phyloP scores from a whole-genome alignment of 2,113 vertebrate genomes.

The Chlorocebus sabaeus region DNA sequence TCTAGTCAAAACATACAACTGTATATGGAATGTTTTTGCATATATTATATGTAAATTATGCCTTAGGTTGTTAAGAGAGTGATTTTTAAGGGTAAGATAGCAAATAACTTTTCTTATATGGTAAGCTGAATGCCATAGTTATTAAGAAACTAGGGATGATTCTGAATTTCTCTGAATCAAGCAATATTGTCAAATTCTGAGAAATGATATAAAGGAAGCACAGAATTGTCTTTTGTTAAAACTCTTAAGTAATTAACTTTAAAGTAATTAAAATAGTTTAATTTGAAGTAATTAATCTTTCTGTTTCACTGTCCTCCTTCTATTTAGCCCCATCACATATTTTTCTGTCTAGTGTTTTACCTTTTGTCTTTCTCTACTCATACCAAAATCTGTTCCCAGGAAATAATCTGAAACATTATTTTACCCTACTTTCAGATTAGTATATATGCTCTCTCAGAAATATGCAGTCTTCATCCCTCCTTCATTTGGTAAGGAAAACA shows the following conservation, averaged over 20 bases:
- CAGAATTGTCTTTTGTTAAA: background rate
- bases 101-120: background rate
- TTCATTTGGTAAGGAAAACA: background rate
- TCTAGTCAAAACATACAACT: background rate
- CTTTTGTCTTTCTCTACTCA: background rate
- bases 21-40: background rate
- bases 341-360: background rate
- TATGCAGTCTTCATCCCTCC: accelerated
- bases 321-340: background rate
- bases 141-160: background rate
- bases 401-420: background rate
- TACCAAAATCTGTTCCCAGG: background rate
- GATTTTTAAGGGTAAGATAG: background rate
- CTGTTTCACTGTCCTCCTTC: background rate
- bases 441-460: background rate
- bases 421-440: background rate
- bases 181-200: background rate
- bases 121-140: background rate
- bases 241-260: background rate
- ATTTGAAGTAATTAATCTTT: background rate
- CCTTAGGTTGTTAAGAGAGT: background rate
- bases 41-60: background rate
- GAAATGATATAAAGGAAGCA: background rate
- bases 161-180: background rate
- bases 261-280: background rate